These are phyloP conservation scores for Cosmia pyralina DNA, from an alignment of 2,888 invertebrate species.

Conservation along the genomic window DNA sequence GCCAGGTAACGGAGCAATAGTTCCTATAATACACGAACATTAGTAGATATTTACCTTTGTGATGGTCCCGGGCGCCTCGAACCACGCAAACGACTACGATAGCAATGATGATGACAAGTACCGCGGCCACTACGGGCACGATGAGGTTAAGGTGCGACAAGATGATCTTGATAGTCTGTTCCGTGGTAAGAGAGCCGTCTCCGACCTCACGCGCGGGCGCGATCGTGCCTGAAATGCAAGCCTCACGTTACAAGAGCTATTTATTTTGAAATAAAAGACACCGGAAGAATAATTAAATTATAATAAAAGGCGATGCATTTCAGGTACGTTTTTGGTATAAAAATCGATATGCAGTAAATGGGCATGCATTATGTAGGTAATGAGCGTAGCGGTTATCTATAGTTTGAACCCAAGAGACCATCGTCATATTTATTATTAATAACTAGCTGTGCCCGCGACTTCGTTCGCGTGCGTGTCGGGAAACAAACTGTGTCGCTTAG, in stretches of 20 bases:
- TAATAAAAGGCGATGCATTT: slow-evolving; percentile 85
- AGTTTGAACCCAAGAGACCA: neutral
- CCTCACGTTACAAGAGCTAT: slow-evolving; percentile 64
- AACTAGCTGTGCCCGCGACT: no score
- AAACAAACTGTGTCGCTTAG: no score
- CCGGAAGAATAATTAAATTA: slow-evolving; percentile 29
- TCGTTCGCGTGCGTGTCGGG: no score
- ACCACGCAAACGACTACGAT: slow-evolving; percentile 98
- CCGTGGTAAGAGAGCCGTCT: slow-evolving; percentile 92
- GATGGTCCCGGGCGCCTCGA: slow-evolving; percentile 95
- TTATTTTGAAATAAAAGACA: slow-evolving; percentile 51
- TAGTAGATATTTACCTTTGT: slow-evolving; percentile 93
- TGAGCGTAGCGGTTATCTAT: slow-evolving; percentile 13
- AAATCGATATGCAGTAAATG: slow-evolving; percentile 4
- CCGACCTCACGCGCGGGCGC: slow-evolving; percentile 95
- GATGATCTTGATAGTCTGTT: slow-evolving; percentile 96
- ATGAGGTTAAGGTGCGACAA: slow-evolving; percentile 97
- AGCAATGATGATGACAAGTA: slow-evolving; percentile 97
- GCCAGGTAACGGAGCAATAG: slow-evolving; percentile 94
- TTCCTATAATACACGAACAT: slow-evolving; percentile 90
- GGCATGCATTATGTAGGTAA: slow-evolving; percentile 16
- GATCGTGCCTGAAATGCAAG: slow-evolving; percentile 97
- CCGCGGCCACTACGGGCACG: slow-evolving; percentile 97
- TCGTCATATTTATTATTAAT: slow-evolving; percentile 20
- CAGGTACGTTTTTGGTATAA: slow-evolving; percentile 78